Percentiles rank a stretch among this genome's conserved stretches.
These are phyloP conservation scores for Australoheros scitulus DNA, from an alignment of 2,113 vertebrate genomes.

Conservation along the genomic window DNA sequence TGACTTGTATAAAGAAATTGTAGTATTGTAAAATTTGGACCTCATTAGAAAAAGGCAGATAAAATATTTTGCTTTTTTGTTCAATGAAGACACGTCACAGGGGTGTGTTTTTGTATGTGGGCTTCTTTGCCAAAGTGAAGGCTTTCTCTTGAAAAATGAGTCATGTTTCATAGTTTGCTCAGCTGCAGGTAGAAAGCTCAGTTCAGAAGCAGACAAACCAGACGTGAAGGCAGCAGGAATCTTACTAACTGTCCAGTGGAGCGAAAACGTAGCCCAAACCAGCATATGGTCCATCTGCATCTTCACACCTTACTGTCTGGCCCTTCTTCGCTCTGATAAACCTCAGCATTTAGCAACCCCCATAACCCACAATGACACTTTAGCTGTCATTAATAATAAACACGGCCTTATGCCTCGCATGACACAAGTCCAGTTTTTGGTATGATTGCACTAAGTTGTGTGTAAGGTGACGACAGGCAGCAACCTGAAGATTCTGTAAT, in stretches of 20 bases:
- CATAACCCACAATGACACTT: constrained; percentile 47
- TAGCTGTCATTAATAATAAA: constrained; percentile 39
- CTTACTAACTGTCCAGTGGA: constrained; percentile 66
- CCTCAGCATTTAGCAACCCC: constrained; percentile 57
- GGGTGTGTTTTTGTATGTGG: not conserved
- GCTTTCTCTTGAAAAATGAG: not conserved
- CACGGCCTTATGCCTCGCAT: not conserved
- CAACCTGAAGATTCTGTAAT: not conserved
- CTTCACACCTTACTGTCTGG: constrained; percentile 76
- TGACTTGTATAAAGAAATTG: not conserved
- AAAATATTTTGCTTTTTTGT: not conserved
- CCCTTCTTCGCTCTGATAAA: constrained; percentile 71
- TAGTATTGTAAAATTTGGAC: not conserved
- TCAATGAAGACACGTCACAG: not conserved
- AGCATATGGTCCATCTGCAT: constrained; percentile 80
- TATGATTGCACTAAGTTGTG: not conserved
- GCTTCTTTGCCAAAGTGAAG: not conserved
- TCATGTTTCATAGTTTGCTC: not conserved
- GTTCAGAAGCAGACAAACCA: constrained; percentile 62
- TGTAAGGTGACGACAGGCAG: not conserved
- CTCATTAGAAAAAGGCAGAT: not conserved
- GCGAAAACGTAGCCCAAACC: constrained; percentile 49
- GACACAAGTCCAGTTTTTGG: not conserved
- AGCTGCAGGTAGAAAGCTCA: constrained; percentile 29
- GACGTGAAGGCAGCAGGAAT: constrained; percentile 77